Conservation (phyloP, 2,888 invertebrate genomes). For the Drosophila robusta region DNA sequence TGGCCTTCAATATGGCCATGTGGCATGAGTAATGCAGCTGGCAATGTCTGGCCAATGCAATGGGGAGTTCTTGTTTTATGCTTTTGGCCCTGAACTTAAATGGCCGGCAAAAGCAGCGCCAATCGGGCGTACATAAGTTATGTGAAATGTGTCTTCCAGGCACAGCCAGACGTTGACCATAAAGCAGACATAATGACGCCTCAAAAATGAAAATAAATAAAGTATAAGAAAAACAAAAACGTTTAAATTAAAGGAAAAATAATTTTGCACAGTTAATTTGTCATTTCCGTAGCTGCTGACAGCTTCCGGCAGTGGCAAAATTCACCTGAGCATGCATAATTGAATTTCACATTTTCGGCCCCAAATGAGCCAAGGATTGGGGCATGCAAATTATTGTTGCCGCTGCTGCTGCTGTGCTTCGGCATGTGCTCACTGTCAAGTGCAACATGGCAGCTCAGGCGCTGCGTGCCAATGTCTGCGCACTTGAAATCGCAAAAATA, state of each 20-base stretch:
- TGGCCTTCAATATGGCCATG: conserved; percentile 9
- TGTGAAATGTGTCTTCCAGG: conserved; percentile 1
- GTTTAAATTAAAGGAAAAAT: conserved; percentile 22
- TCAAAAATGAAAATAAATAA: background rate
- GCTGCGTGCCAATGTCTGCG: conserved; percentile 64
- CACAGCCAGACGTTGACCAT: conserved; percentile 30
- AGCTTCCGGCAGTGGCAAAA: conserved; percentile 44
- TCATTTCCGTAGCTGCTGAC: conserved; percentile 52
- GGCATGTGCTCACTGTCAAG: conserved; percentile 63
- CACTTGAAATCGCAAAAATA: conserved; percentile 61
- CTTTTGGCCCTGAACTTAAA: conserved; percentile 37
- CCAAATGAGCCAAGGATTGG: conserved; percentile 37
- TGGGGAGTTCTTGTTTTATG: background rate
- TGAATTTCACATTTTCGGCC: conserved; percentile 62
- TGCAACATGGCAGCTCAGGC: conserved; percentile 35
- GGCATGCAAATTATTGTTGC: conserved; percentile 28
- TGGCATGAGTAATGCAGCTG: conserved; percentile 33
- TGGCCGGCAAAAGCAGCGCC: conserved; percentile 26
- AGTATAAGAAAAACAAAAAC: conserved; percentile 1
- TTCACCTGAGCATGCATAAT: conserved; percentile 70
- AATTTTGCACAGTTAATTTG: conserved; percentile 52
- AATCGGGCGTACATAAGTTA: conserved; percentile 30
- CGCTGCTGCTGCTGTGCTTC: conserved; percentile 18
- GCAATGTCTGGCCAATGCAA: background rate
- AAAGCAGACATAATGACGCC: conserved; percentile 36